Conservation (phyloP, 2,113 vertebrate species). For the Uropsilus gracilis region DNA sequence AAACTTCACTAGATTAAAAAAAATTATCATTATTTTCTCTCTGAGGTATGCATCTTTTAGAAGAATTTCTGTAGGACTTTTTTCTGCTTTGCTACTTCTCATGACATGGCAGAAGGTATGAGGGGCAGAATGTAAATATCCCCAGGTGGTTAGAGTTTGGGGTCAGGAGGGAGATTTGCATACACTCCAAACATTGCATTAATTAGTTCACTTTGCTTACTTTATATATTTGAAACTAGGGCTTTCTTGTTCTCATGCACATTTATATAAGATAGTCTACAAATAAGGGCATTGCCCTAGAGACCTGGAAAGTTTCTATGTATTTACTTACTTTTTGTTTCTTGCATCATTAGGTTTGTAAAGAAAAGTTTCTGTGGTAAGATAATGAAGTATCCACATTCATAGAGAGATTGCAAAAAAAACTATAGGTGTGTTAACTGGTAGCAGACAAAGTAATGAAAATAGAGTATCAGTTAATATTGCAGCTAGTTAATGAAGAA, state of each 20-base stretch:
- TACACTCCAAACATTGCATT: not conserved
- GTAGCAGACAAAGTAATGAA: not conserved
- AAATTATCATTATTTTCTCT: not conserved
- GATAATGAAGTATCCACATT: not conserved
- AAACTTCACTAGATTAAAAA: not conserved
- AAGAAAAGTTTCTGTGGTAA: not conserved
- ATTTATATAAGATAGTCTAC: not conserved
- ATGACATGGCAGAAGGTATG: not conserved
- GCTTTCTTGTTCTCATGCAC: not conserved
- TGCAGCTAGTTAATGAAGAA: not conserved
- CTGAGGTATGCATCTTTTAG: too few relatives aligned
- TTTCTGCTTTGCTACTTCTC: not conserved
- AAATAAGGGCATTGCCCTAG: not conserved
- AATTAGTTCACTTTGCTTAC: not conserved
- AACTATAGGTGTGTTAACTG: not conserved
- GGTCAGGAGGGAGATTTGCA: not conserved
- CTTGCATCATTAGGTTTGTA: not conserved
- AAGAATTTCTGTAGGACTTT: not conserved
- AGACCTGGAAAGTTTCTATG: not conserved
- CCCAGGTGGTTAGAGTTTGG: not conserved
- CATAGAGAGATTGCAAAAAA: not conserved
- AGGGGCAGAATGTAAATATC: not conserved
- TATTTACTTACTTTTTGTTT: slow-evolving; percentile 20
- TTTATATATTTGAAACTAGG: not conserved
- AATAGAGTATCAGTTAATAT: not conserved